A percentile compares a stretch with the other conserved stretches of the same genome.
These are phyloP conservation scores for Drosophila takahashii DNA, from an alignment of 1,140 invertebrate species.

Conservation along the genomic window DNA sequence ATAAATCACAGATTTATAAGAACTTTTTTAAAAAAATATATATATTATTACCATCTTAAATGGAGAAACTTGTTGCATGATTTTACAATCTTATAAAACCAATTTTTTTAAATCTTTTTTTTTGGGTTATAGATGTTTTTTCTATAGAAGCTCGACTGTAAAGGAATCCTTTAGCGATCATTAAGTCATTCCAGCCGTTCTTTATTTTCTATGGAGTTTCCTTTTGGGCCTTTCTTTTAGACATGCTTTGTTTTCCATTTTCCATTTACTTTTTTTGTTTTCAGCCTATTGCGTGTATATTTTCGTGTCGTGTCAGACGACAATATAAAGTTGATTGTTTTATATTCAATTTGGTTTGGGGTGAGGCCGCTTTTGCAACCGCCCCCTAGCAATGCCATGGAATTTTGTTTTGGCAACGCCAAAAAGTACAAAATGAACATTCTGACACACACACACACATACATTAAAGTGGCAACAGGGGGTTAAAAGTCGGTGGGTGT, in stretches of 20 bases:
- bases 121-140: neutral
- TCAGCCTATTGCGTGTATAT: constrained; percentile 14
- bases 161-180: constrained; percentile 17
- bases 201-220: constrained; percentile 15
- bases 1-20: no score
- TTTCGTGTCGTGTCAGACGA: constrained; percentile 74
- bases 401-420: constrained; percentile 77
- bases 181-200: constrained; percentile 33
- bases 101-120: no score
- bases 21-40: no score
- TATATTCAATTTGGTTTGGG: constrained; percentile 66
- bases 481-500: constrained; percentile 17
- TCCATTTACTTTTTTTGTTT: constrained; percentile 4
- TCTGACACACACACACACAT: constrained; percentile 57
- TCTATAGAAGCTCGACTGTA: neutral
- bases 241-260: neutral
- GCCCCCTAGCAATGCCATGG: constrained; percentile 49
- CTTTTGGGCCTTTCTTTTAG: neutral
- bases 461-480: constrained; percentile 16
- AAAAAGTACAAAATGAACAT: constrained; percentile 58
- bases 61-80: no score
- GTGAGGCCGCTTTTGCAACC: constrained; percentile 10
- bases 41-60: no score
- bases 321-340: constrained; percentile 78
- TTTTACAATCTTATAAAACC: no score